These are phyloP conservation scores for Nasonia vitripennis DNA, from an alignment of 1,140 invertebrate species.

Conservation along the genomic window DNA sequence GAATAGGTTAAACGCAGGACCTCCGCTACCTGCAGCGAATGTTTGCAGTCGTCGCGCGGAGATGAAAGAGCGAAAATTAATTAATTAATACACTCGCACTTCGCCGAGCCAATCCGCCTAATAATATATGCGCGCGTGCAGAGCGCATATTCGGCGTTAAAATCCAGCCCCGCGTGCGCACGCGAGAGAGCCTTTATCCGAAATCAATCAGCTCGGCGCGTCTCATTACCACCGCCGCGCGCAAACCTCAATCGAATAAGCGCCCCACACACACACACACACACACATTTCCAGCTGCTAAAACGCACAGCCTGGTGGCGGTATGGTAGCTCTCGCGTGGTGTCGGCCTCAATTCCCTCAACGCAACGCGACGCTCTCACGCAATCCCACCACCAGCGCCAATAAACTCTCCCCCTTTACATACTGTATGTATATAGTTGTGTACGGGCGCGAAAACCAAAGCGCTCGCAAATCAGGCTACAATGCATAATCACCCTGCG, in stretches of 20 bases:
- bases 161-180: not conserved
- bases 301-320: not conserved
- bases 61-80: constrained; percentile 38
- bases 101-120: not conserved
- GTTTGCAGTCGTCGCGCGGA: not conserved
- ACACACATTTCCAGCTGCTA: not conserved
- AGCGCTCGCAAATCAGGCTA: constrained; percentile 16
- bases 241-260: constrained; percentile 31
- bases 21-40: not conserved
- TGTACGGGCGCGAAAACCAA: not conserved
- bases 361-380: not conserved
- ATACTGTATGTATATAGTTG: not conserved
- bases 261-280: not conserved
- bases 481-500: constrained; percentile 14
- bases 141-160: no score
- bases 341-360: not conserved
- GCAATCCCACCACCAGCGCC: not conserved
- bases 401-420: not conserved
- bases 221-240: constrained; percentile 13
- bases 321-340: not conserved
- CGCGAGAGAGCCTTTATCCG: not conserved
- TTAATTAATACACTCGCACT: constrained; percentile 9
- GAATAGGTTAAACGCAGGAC: not conserved
- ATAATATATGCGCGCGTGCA: not conserved
- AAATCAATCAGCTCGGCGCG: not conserved